These are phyloP conservation scores for Vanacampus margaritifer DNA, from an alignment of 2,113 vertebrate species.

Conservation along the genomic window DNA sequence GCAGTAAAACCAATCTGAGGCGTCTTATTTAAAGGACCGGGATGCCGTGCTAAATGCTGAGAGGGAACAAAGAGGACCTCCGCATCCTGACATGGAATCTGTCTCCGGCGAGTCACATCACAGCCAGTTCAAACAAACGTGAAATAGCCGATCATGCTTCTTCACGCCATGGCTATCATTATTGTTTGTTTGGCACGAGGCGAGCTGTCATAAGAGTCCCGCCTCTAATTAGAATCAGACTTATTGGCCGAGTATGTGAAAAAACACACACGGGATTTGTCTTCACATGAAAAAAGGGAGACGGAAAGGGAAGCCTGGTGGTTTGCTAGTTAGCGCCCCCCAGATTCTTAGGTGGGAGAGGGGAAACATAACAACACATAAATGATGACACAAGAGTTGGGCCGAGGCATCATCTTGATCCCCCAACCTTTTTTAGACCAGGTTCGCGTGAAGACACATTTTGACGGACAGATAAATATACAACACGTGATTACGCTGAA, in stretches of 20 bases:
- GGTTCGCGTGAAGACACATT: too few relatives aligned
- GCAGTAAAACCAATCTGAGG: constrained; percentile 63
- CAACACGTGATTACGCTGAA: too few relatives aligned
- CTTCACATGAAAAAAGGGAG: too few relatives aligned
- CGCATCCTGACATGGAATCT: constrained; percentile 50
- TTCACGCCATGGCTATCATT: constrained; percentile 38
- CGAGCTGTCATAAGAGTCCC: constrained; percentile 16
- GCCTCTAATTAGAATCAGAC: neutral
- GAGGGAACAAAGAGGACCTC: constrained; percentile 52
- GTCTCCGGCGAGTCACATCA: constrained; percentile 38
- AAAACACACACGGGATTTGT: too few relatives aligned
- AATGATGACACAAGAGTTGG: constrained; percentile 22
- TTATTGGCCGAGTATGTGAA: too few relatives aligned
- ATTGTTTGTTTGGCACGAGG: constrained; percentile 30
- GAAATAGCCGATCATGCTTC: constrained; percentile 49
- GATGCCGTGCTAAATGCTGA: constrained; percentile 50
- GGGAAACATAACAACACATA: too few relatives aligned
- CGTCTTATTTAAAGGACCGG: constrained; percentile 62
- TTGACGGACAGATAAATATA: too few relatives aligned
- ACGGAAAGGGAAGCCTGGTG: too few relatives aligned
- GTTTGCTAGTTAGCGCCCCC: too few relatives aligned
- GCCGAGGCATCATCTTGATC: constrained; percentile 13
- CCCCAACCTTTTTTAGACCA: too few relatives aligned
- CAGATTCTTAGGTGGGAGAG: too few relatives aligned
- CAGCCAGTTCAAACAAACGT: constrained; percentile 65